Base-by-base conservation (phyloP, 1,140 invertebrate species). In the Zaprionus camerounensis region DNA sequence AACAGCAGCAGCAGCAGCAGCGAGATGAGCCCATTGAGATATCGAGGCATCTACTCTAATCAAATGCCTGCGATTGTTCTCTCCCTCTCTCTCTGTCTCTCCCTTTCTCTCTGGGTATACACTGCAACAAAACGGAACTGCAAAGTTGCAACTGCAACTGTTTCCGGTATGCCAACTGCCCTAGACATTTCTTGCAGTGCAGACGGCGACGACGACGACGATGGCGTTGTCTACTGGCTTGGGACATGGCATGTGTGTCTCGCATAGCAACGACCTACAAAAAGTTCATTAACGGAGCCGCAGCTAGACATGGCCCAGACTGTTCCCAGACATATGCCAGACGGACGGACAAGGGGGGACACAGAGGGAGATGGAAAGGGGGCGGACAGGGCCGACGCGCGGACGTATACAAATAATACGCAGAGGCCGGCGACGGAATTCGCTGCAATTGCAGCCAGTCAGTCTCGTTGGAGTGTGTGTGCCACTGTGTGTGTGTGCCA, bases 181-280 rank as follows among this genome's bases (percentile, higher is more conserved):
- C 41, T 46, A 9, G 41, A 13, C 11, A 20, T 24, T 51, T 51
- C 20, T 51, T 20, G 5, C 46, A 51, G 46, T 51, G 46, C 11
- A 51, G 20, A 24, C 38, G 38, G 38, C 38, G 15, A 41, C 15
- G 38, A 5, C 36, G 36, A 15, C 11, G 36, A 9, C n/a, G 61
- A 20, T 9, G 58, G 36, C 22, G 67, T 56, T 70, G 67, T 49
- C 72, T 75, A 69, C 46, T n/a, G 17, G 41, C 68, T 64, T 62
- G 67, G 61, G 61, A 46, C 51, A 61, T 61, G 56, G 36, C 41
- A 56, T 71, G 63, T 59, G 26, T 68, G 71, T 71, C 71, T 78
- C 73, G 81, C 88, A 91, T 91, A 91, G 81, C 91, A 92, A 92
- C 91, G 91, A 92, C 91, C 91, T 92, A 92, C 91, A 92, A 92